phyloP scores from a whole-genome alignment of 2,888 invertebrate species.

The Heteromurus nitidus region DNA sequence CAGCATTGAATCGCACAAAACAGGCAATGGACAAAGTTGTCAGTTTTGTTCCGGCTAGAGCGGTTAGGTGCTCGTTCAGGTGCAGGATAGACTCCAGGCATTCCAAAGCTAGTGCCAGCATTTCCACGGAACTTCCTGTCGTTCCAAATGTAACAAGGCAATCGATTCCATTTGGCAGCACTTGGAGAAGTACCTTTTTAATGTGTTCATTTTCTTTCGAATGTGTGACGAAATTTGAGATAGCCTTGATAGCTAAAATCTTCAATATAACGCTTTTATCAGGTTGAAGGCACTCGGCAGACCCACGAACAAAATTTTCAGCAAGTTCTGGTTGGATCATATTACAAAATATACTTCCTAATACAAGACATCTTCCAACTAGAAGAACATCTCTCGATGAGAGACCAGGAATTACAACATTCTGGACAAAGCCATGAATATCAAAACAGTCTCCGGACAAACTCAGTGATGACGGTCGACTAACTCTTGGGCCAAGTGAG shows the following conservation, averaged over 20 bases:
- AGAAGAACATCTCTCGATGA: constrained; percentile 70
- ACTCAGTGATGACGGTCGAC: constrained; percentile 52
- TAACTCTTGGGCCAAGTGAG: constrained; percentile 70
- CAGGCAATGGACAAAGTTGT: constrained; percentile 82
- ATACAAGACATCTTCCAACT: constrained; percentile 72
- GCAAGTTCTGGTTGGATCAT: constrained; percentile 70
- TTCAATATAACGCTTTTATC: constrained; percentile 69
- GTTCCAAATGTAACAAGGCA: constrained; percentile 71
- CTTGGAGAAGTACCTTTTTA: constrained; percentile 67
- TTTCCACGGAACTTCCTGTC: constrained; percentile 68
- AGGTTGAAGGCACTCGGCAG: constrained; percentile 70
- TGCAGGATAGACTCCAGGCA: constrained; percentile 74
- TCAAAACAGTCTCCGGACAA: constrained; percentile 66
- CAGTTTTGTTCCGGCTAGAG: constrained; percentile 80
- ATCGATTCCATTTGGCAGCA: constrained; percentile 70
- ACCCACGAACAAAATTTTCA: constrained; percentile 71
- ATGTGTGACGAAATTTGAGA: constrained; percentile 68
- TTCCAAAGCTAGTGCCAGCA: constrained; percentile 69
- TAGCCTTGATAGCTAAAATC: constrained; percentile 72
- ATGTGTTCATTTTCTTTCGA: constrained; percentile 67
- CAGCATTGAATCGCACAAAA: constrained; percentile 81
- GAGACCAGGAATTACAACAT: constrained; percentile 72
- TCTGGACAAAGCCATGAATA: constrained; percentile 73
- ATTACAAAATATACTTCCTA: constrained; percentile 72
- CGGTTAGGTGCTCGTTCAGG: constrained; percentile 82